These are phyloP conservation scores for Neoscelio sp. DNA, from an alignment of 2,888 invertebrate genomes.

Conservation along the genomic window DNA sequence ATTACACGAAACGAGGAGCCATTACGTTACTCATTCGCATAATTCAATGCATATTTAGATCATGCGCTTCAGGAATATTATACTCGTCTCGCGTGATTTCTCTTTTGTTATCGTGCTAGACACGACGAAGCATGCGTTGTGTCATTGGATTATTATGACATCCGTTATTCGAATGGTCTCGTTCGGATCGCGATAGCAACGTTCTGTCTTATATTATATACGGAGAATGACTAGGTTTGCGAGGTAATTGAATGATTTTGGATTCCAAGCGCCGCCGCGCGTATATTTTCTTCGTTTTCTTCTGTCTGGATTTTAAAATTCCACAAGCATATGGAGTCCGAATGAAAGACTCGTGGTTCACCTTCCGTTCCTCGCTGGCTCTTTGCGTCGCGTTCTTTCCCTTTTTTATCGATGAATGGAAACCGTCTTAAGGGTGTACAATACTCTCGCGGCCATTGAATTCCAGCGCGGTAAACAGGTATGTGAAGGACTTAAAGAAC, in stretches of 20 bases:
- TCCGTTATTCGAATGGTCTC: constrained; percentile 2
- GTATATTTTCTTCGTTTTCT: neutral
- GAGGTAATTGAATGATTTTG: constrained; percentile 14
- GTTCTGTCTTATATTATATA: constrained; percentile 10
- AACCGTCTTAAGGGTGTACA: constrained; percentile 42
- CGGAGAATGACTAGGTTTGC: constrained; percentile 2
- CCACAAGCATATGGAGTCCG: constrained; percentile 1
- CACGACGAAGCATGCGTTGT: constrained; percentile 1
- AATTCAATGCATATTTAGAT: constrained; percentile 24
- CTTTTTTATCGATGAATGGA: constrained; percentile 33
- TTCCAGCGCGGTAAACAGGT: constrained; percentile 33
- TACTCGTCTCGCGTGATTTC: constrained; percentile 14
- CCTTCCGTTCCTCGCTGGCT: no score
- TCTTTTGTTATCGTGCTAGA: constrained; percentile 7
- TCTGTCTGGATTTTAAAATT: constrained; percentile 12
- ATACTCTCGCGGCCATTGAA: constrained; percentile 41
- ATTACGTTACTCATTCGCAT: neutral
- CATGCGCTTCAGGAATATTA: constrained; percentile 1
- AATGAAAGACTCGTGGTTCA: neutral
- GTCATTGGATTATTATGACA: constrained; percentile 24
- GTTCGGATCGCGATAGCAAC: neutral
- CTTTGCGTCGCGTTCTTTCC: neutral
- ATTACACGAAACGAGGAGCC: constrained; percentile 4
- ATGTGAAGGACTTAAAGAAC: constrained; percentile 16
- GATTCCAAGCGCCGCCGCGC: neutral